Percentiles rank a stretch among this genome's conserved stretches.
Evolutionary conservation across 2,888 invertebrate genomes (phyloP).

Genomic region (Hybos culiciformis): DNA sequence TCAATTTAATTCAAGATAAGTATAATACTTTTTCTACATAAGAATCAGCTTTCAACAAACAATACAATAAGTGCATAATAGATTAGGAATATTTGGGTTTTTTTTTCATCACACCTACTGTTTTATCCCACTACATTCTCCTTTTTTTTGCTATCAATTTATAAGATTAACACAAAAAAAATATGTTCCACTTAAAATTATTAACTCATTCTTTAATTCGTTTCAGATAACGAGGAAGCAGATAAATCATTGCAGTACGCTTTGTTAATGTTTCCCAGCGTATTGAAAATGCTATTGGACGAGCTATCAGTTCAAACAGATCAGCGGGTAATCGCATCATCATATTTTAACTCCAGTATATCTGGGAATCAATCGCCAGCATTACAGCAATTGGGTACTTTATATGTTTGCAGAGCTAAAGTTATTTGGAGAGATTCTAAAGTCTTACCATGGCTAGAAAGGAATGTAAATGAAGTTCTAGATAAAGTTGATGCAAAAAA

Average conservation of each 20-base stretch:
- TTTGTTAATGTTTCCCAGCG: slow-evolving; percentile 67
- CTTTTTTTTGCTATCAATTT: no score
- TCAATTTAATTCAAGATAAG: no score
- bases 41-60: no score
- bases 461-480: slow-evolving; percentile 50
- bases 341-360: slow-evolving; percentile 29
- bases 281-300: slow-evolving; percentile 56
- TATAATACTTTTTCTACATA: no score
- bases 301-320: slow-evolving; percentile 64
- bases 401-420: slow-evolving; percentile 61
- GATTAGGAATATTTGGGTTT: not conserved
- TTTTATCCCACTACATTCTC: no score
- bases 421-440: slow-evolving; percentile 68
- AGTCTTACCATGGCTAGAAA: slow-evolving; percentile 62
- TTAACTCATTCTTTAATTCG: no score
- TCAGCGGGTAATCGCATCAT: slow-evolving; percentile 42
- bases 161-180: no score
- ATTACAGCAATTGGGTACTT: slow-evolving; percentile 51
- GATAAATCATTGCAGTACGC: slow-evolving; percentile 59
- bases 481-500: slow-evolving; percentile 49
- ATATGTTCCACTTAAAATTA: no score
- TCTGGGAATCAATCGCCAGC: slow-evolving; percentile 43
- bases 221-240: slow-evolving; percentile 35
- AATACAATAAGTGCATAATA: not conserved
- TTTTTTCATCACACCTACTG: no score